Evolutionary conservation across 64 coral and sea anemone genomes (phyloP).

Genomic region (Montipora sp.): DNA sequence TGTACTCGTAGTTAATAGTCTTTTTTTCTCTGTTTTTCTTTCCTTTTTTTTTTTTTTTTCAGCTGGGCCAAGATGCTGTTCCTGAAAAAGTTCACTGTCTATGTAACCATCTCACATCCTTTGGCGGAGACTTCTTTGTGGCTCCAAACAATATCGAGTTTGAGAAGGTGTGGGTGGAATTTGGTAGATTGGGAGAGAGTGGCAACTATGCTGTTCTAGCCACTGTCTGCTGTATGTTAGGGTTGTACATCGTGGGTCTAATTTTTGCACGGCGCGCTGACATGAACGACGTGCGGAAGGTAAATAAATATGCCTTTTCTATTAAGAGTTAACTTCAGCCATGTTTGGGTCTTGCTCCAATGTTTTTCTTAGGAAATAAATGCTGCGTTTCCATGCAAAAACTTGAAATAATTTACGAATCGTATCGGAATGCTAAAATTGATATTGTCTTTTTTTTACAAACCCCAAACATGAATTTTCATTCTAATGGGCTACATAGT

Average conservation of each 20-base stretch:
- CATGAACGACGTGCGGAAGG: slow-evolving; percentile 39
- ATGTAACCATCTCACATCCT: slow-evolving; percentile 57
- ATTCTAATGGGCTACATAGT: too few species aligned
- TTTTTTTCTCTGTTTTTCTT: background rate
- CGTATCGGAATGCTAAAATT: too few species aligned
- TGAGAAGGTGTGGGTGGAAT: slow-evolving; percentile 54
- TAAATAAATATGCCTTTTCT: background rate
- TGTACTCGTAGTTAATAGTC: too few species aligned
- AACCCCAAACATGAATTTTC: too few species aligned
- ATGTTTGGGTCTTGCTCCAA: too few species aligned
- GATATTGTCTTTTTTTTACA: too few species aligned
- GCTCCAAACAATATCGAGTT: slow-evolving; percentile 68
- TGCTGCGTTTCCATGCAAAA: background rate
- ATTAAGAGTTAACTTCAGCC: too few species aligned
- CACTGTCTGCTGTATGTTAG: slow-evolving; percentile 19
- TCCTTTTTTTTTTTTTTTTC: background rate
- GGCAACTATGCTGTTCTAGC: slow-evolving; percentile 49
- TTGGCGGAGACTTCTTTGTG: slow-evolving; percentile 64
- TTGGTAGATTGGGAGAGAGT: slow-evolving; percentile 20
- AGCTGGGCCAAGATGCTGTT: slow-evolving; percentile 39
- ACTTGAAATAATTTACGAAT: too few species aligned
- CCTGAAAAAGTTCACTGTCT: slow-evolving; percentile 31
- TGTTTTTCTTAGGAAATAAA: background rate
- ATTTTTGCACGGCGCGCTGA: slow-evolving; percentile 45
- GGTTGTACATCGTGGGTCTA: slow-evolving; percentile 24